Conservation (phyloP, 2,113 vertebrate species). For the Propithecus coquereli region DNA sequence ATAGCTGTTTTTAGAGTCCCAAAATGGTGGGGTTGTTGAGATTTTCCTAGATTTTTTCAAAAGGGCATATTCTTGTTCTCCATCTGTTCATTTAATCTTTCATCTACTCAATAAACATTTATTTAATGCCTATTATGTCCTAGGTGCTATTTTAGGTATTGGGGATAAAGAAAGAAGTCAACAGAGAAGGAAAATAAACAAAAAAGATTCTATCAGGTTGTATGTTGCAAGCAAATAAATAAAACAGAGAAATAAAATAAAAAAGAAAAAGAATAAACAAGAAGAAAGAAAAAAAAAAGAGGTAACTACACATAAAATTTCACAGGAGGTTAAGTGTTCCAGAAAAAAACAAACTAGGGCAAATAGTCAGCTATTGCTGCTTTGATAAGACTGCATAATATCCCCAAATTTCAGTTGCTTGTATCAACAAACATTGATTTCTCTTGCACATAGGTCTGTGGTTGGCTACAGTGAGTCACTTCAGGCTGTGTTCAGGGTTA, state of each 20-base stretch:
- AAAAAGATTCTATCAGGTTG: not conserved
- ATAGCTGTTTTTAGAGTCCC: not conserved
- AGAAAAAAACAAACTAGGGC: not conserved
- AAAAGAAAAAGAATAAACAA: too few relatives aligned
- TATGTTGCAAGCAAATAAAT: too few relatives aligned
- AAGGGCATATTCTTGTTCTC: not conserved
- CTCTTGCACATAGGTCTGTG: not conserved
- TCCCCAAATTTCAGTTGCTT: not conserved
- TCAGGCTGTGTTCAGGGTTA: not conserved
- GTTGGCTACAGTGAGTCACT: not conserved
- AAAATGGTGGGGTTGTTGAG: not conserved
- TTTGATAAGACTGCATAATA: not conserved
- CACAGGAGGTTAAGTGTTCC: not conserved
- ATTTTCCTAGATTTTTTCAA: not conserved
- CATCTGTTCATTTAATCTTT: not conserved
- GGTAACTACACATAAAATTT: not conserved
- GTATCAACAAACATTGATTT: not conserved
- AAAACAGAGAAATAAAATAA: too few relatives aligned
- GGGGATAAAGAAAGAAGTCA: not conserved
- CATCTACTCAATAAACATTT: not conserved
- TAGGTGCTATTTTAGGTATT: not conserved
- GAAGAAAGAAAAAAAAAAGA: not conserved
- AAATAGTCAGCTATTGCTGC: not conserved
- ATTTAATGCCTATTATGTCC: not conserved
- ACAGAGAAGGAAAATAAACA: not conserved